Percentiles rank a stretch among this genome's conserved stretches.
Evolutionary conservation across 2,888 invertebrate species (phyloP).

Genomic region (Dendrolimus houi): DNA sequence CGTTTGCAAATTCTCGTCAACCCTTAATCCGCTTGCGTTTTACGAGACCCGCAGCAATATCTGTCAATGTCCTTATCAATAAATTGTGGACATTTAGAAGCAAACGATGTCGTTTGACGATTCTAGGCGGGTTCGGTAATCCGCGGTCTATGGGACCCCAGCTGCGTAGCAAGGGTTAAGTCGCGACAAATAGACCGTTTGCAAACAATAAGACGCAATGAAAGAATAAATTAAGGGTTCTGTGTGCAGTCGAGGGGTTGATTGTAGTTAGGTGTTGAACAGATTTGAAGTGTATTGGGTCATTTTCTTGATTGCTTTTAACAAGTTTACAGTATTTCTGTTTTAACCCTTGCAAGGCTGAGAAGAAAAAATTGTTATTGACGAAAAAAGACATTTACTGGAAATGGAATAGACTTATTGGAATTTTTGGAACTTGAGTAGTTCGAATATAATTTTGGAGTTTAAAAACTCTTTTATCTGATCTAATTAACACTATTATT

Average conservation of each 20-base stretch:
- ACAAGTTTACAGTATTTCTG: background rate
- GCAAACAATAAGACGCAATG: slow-evolving; percentile 76
- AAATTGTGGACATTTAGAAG: slow-evolving; percentile 66
- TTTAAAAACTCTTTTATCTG: too few relatives aligned
- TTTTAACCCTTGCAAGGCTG: too few relatives aligned
- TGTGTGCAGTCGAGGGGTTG: slow-evolving; percentile 2
- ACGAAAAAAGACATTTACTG: too few relatives aligned
- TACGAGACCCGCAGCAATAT: slow-evolving; percentile 68
- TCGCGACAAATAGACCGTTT: slow-evolving; percentile 75
- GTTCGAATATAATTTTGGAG: too few relatives aligned
- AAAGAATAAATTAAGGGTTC: slow-evolving; percentile 71
- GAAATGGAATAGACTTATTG: too few relatives aligned
- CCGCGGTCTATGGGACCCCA: slow-evolving; percentile 65
- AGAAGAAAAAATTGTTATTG: too few relatives aligned
- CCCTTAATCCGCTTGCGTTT: slow-evolving; percentile 72
- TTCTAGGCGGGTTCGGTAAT: slow-evolving; percentile 62
- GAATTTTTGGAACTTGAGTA: too few relatives aligned
- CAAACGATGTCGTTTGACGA: slow-evolving; percentile 71
- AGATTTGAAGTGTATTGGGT: slow-evolving; percentile 1
- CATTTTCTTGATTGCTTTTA: background rate
- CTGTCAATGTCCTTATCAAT: slow-evolving; percentile 75
- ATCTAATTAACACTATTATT: too few relatives aligned
- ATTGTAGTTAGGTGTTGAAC: slow-evolving; percentile 5
- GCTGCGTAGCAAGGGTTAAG: slow-evolving; percentile 72
- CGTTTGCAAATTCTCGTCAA: slow-evolving; percentile 65